Evolutionary conservation across 2,113 vertebrate genomes (phyloP), one percentile per base, ranked within the genome.

Genomic region (Rhea americana): DNA sequence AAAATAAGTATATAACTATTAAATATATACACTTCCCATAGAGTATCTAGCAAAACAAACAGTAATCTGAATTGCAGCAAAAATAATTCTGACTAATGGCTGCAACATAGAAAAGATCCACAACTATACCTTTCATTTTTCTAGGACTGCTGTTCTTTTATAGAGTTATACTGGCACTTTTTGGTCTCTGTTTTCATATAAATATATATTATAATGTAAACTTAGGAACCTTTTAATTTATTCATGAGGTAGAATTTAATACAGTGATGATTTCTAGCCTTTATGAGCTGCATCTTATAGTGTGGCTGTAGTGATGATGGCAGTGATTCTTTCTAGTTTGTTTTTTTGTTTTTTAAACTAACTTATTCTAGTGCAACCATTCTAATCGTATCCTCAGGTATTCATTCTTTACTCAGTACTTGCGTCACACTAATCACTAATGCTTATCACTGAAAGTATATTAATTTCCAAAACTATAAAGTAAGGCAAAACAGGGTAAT

Each of bases 241-340:
- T 98, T 97, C 97, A 98, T 98, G 96, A 98, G 96, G 79, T 73
- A 89, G 94, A 93, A 98, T 98, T 97, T 98, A 98, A 97, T 97
- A 95, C 90, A 79, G 90, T 93, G 96, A 96, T 96, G 96, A 97
- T 96, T 97, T 97, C 94, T 90, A 70, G 80, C 87, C 96, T 97
- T 97, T 98, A 97, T 95, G 96, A 97, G 97, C 96, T 93, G 90
- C 95, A 90, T 87, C 95, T 97, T 97, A 72, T 18, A 84, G 62
- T 7, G 86, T 63, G 68, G 51, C 66, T 96, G 7, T 94, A 85
- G 84, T 70, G 77, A 91, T 71, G 92, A 74, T 79, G 62, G 74
- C 83, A 70, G 61, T 16, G 70, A 75, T 86, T 90, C 62, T 65
- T 56, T 48, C 47, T 45, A 35, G 15, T 41, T 43, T 55, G 4